Evolutionary conservation across 2,113 vertebrate species (phyloP).

Genomic region (Anthoscopus minutus): DNA sequence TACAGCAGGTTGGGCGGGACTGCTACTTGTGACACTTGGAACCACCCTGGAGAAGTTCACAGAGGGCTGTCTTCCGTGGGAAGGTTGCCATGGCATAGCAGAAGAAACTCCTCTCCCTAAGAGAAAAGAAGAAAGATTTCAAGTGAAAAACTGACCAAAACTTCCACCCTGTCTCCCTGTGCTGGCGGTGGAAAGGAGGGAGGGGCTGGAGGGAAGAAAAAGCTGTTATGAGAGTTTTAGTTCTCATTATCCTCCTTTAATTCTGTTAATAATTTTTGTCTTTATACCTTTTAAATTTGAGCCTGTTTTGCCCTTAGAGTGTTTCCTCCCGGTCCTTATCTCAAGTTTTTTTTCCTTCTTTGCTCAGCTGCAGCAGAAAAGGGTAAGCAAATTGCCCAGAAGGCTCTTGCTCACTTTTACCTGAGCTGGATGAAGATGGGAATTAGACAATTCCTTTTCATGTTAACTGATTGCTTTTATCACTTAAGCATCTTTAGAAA

Average conservation of each 20-base stretch:
- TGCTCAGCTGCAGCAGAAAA: neutral
- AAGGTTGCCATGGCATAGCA: too few relatives aligned
- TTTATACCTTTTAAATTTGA: neutral
- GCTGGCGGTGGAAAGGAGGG: too few relatives aligned
- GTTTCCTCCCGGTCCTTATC: neutral
- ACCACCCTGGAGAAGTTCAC: neutral
- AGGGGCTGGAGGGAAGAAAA: neutral
- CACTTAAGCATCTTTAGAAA: neutral
- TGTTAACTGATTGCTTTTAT: neutral
- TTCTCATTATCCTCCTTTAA: neutral
- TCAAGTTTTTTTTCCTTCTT: neutral
- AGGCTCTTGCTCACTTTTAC: neutral
- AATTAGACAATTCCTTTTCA: neutral
- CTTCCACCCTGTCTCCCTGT: neutral
- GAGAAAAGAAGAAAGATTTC: neutral
- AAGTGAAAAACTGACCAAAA: neutral
- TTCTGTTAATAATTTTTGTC: neutral
- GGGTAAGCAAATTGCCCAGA: neutral
- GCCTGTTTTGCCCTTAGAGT: neutral
- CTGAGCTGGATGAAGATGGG: neutral
- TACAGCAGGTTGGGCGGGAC: fast-evolving
- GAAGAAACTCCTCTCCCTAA: neutral
- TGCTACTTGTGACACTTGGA: neutral
- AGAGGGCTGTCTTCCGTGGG: neutral
- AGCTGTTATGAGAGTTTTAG: neutral